A percentile compares a stretch with the other conserved stretches of the same genome.
Evolutionary conservation across 2,888 invertebrate genomes (phyloP).

Genomic region (Thymelicus acteon): DNA sequence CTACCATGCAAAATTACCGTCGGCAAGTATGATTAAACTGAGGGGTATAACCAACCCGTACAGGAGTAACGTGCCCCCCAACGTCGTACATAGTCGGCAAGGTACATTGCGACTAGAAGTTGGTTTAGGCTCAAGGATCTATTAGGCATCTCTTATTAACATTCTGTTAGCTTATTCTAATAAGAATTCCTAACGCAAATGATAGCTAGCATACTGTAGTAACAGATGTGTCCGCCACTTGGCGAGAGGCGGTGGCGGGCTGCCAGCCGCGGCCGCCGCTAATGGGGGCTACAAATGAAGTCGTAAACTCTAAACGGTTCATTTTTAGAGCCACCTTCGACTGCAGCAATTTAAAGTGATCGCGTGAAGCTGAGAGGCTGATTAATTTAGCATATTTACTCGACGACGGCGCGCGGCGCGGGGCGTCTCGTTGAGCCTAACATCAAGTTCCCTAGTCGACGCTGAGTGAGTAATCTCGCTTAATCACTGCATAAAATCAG

Average conservation of each 20-base stretch:
- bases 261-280: constrained; percentile 23
- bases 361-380: background rate
- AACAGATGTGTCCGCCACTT: background rate
- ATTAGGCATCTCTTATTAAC: too few species aligned
- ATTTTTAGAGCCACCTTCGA: constrained; percentile 8
- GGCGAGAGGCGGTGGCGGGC: constrained; percentile 8
- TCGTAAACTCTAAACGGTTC: constrained; percentile 4
- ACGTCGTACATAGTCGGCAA: too few species aligned
- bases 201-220: background rate
- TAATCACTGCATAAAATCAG: constrained; percentile 9
- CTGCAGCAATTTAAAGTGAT: constrained; percentile 1
- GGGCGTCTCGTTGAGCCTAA: background rate
- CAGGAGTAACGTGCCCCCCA: too few species aligned
- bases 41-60: too few species aligned
- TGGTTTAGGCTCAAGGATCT: too few species aligned
- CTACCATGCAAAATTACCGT: too few species aligned
- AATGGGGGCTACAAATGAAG: constrained; percentile 17
- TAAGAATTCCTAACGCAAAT: too few species aligned
- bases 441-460: constrained; percentile 4
- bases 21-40: too few species aligned
- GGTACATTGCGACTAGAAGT: too few species aligned
- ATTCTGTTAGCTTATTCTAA: too few species aligned
- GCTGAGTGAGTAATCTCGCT: constrained; percentile 1
- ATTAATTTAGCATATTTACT: constrained; percentile 14
- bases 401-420: background rate